phyloP scores from a whole-genome alignment of 2,797 vertebrate genomes.

The Prunella strophiata region DNA sequence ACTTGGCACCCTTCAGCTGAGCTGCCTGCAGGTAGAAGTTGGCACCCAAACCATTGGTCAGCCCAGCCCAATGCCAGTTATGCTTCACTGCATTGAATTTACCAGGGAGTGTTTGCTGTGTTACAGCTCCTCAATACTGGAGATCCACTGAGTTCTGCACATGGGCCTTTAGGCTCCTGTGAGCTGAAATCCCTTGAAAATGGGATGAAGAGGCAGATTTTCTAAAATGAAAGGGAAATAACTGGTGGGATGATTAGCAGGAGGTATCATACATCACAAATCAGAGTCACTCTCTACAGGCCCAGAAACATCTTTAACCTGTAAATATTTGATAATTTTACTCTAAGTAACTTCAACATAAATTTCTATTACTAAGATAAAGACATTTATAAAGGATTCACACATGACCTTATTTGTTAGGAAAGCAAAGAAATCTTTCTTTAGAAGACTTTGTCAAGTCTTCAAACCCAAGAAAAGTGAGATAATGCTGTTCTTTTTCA shows the following conservation, averaged over 20 bases:
- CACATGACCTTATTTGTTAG: not conserved
- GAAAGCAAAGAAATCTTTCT: not conserved
- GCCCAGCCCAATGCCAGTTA: not conserved
- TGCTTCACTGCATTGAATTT: not conserved
- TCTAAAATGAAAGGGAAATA: not conserved
- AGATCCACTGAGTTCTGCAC: not conserved
- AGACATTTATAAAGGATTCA: not conserved
- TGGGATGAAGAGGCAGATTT: not conserved
- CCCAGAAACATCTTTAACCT: not conserved
- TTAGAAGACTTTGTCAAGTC: not conserved
- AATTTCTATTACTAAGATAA: not conserved
- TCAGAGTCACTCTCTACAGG: not conserved
- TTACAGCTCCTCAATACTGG: not conserved
- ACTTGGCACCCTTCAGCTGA: not conserved
- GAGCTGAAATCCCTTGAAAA: not conserved
- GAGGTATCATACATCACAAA: not conserved
- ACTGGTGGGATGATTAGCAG: not conserved
- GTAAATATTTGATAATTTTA: not conserved
- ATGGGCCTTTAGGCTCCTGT: not conserved
- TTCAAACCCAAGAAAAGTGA: not conserved
- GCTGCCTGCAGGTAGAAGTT: not conserved
- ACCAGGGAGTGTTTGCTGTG: not conserved
- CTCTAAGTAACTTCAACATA: not conserved
- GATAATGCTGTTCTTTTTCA: not conserved
- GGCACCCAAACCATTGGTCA: not conserved